Conservation (phyloP, 2,113 vertebrate species). For the Poeciliopsis retropinna region DNA sequence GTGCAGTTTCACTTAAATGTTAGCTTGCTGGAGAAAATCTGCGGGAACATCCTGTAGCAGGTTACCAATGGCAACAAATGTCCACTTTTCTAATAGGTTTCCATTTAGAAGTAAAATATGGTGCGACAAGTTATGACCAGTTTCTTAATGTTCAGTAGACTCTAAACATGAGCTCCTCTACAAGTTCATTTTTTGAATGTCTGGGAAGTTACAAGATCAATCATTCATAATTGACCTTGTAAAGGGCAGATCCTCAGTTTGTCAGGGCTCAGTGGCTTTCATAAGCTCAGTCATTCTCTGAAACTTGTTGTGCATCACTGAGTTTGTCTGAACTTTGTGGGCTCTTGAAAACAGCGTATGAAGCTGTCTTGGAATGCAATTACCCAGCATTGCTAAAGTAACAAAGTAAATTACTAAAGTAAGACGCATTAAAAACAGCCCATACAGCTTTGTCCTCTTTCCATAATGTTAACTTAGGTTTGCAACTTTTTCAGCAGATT, state of each 20-base stretch:
- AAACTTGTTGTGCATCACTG: no score
- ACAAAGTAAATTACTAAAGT: no score
- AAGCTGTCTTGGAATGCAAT: neutral
- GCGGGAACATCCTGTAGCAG: slow-evolving; percentile 56
- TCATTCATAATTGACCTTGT: neutral
- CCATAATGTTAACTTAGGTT: no score
- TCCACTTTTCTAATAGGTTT: neutral
- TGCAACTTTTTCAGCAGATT: no score
- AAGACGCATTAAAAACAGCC: no score
- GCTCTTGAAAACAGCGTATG: neutral
- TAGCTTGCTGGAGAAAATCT: slow-evolving; percentile 22
- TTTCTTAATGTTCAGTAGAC: no score
- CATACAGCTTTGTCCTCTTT: no score
- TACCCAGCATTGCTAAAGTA: neutral
- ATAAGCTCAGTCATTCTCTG: neutral
- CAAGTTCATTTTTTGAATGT: no score
- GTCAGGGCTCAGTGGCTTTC: neutral
- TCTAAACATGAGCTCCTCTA: no score
- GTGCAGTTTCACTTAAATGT: slow-evolving; percentile 24
- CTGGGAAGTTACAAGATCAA: neutral
- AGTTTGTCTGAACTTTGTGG: neutral
- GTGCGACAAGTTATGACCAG: no score
- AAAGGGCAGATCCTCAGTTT: neutral
- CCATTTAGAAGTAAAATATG: neutral
- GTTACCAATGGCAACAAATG: slow-evolving; percentile 38